Evolutionary conservation across 2,888 invertebrate genomes (phyloP).

Genomic region (Eustalomyia histrio): DNA sequence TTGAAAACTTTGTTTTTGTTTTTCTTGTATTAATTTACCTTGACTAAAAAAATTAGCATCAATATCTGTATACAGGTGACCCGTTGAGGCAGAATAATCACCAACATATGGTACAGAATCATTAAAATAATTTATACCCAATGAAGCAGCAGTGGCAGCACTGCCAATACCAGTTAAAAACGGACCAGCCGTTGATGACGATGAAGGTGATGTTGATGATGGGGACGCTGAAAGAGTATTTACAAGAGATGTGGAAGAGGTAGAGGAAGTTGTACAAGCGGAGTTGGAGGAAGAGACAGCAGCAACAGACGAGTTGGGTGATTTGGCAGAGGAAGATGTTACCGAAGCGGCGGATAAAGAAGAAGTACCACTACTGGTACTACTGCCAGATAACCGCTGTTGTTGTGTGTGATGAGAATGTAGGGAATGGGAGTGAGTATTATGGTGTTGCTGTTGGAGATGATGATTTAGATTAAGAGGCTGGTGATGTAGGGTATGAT

Average conservation of each 20-base stretch:
- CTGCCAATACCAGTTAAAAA: slow-evolving; percentile 68
- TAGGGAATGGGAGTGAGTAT: slow-evolving; percentile 7
- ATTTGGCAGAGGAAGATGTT: slow-evolving; percentile 43
- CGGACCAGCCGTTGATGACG: slow-evolving; percentile 63
- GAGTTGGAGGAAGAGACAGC: slow-evolving; percentile 25
- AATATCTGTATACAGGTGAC: slow-evolving; percentile 77
- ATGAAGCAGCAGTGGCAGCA: slow-evolving; percentile 72
- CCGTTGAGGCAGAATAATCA: slow-evolving; percentile 73
- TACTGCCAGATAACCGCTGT: slow-evolving; percentile 77
- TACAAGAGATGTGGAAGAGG: slow-evolving; percentile 2
- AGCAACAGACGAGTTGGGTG: slow-evolving; percentile 31
- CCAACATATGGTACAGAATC: slow-evolving; percentile 76
- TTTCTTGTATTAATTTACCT: slow-evolving; percentile 70
- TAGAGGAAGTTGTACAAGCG: slow-evolving; percentile 27
- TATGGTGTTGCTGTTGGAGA: slow-evolving; percentile 58
- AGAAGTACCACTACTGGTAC: slow-evolving; percentile 72
- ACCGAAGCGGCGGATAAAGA: slow-evolving; percentile 66
- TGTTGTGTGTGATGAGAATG: slow-evolving; percentile 65
- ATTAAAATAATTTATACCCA: slow-evolving; percentile 76
- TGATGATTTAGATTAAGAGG: slow-evolving; percentile 54
- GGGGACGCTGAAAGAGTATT: slow-evolving; percentile 35
- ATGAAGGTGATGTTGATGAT: slow-evolving; percentile 48
- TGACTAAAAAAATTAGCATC: slow-evolving; percentile 79
- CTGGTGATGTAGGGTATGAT: slow-evolving; percentile 66
- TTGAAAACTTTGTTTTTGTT: neutral